These are phyloP conservation scores for Sebastes variabilis DNA, from an alignment of 2,797 vertebrate species.

Conservation along the genomic window DNA sequence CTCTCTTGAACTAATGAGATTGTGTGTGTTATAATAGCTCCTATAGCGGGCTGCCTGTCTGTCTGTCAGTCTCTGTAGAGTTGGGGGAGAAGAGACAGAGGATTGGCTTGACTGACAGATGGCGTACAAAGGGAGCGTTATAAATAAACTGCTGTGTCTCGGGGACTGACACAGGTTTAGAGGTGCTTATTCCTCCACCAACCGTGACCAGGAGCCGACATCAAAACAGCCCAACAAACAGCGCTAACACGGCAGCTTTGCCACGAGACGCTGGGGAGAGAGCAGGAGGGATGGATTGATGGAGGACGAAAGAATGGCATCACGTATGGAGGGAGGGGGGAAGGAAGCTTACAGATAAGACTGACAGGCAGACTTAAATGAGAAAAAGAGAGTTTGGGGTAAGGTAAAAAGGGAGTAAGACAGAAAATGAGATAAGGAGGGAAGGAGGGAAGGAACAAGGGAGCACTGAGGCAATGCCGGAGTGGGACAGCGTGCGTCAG, in stretches of 20 bases:
- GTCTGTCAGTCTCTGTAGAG: constrained; percentile 71
- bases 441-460: constrained; percentile 44
- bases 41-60: constrained; percentile 66
- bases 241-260: constrained; percentile 68
- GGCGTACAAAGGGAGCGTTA: constrained; percentile 74
- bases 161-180: constrained; percentile 79
- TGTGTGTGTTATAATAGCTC: constrained; percentile 79
- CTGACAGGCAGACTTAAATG: constrained; percentile 55
- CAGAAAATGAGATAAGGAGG: constrained; percentile 46
- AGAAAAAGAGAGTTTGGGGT: constrained; percentile 44
- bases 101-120: constrained; percentile 80
- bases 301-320: constrained; percentile 53
- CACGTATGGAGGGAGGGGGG: constrained; percentile 30
- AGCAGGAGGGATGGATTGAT: constrained; percentile 42
- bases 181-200: constrained; percentile 76
- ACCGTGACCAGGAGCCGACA: constrained; percentile 76
- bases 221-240: constrained; percentile 72
- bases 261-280: constrained; percentile 54
- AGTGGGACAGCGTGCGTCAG: constrained; percentile 77
- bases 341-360: constrained; percentile 53
- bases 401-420: constrained; percentile 49
- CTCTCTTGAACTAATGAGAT: constrained; percentile 75
- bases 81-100: constrained; percentile 59
- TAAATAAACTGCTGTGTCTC: constrained; percentile 78
- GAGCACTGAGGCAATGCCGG: constrained; percentile 67